Evolutionary conservation across 2,797 vertebrate genomes (phyloP).

Genomic region (Austrolebias charrua): DNA sequence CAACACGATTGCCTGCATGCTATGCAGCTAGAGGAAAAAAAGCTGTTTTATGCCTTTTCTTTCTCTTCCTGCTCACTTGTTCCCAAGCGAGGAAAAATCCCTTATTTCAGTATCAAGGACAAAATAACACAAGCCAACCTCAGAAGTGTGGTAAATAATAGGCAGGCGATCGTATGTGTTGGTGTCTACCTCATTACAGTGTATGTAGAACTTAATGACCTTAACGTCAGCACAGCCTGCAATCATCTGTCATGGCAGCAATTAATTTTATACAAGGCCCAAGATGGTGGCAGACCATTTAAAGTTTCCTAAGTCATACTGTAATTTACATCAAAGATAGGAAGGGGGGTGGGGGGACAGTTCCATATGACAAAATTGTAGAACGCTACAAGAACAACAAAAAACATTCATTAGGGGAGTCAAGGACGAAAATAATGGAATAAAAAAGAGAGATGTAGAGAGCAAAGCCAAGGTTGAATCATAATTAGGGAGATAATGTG

Average conservation of each 20-base stretch:
- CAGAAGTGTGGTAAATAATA: conserved; percentile 83
- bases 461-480: conserved; percentile 68
- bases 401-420: conserved; percentile 70
- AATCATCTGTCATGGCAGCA: conserved; percentile 79
- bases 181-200: conserved; percentile 80
- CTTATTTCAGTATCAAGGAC: conserved; percentile 65
- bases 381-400: conserved; percentile 67
- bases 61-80: conserved; percentile 54
- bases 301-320: conserved; percentile 70
- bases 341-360: conserved; percentile 19
- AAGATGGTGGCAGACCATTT: conserved; percentile 71
- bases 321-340: conserved; percentile 60
- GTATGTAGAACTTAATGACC: conserved; percentile 83
- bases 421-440: conserved; percentile 38
- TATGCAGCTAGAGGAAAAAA: conserved; percentile 21
- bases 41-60: conserved; percentile 33
- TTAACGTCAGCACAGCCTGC: conserved; percentile 69
- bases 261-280: conserved; percentile 76
- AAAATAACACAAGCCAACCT: conserved; percentile 69
- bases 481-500: conserved; percentile 70
- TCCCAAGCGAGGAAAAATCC: conserved; percentile 49
- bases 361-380: conserved; percentile 62
- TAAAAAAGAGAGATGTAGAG: conserved; percentile 29
- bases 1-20: conserved; percentile 12
- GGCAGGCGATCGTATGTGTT: conserved; percentile 78